These are phyloP conservation scores for Athripsodes cinereus DNA, from an alignment of 2,888 invertebrate species.

Conservation along the genomic window DNA sequence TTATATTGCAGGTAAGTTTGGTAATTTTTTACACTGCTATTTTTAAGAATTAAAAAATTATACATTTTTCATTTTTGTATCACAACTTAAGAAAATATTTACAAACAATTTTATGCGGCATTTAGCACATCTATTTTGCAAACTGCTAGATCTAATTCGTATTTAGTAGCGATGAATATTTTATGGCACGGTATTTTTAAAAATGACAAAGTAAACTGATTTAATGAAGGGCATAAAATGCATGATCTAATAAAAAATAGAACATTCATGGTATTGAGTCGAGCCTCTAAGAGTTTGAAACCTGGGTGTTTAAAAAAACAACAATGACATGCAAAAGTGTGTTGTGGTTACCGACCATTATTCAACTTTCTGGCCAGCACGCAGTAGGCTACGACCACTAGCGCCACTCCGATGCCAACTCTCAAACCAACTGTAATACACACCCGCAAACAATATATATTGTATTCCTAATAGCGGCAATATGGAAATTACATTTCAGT, in stretches of 20 bases:
- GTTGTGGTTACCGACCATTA: slow-evolving; percentile 58
- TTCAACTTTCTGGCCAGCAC: slow-evolving; percentile 74
- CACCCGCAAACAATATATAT: slow-evolving; percentile 17
- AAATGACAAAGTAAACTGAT: background rate
- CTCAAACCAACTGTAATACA: slow-evolving; percentile 82
- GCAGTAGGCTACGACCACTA: slow-evolving; percentile 79
- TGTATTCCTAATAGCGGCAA: background rate
- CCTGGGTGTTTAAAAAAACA: slow-evolving; percentile 10
- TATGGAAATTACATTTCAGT: background rate
- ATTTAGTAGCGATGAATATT: too few species aligned
- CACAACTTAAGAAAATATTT: too few species aligned
- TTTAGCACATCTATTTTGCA: too few species aligned
- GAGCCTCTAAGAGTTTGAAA: background rate
- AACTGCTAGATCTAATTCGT: too few species aligned
- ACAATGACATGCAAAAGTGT: slow-evolving; percentile 19
- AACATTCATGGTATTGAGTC: background rate
- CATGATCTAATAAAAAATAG: background rate
- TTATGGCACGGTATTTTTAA: background rate
- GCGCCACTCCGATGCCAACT: slow-evolving; percentile 77
- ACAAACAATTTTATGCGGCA: too few species aligned
- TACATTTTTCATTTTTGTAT: too few species aligned
- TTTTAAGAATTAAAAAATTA: too few species aligned
- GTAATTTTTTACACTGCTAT: too few species aligned
- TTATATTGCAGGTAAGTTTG: too few species aligned
- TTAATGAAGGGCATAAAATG: background rate